These are phyloP conservation scores for Ivindomyrus marchei DNA, from an alignment of 2,113 vertebrate genomes.

Conservation along the genomic window DNA sequence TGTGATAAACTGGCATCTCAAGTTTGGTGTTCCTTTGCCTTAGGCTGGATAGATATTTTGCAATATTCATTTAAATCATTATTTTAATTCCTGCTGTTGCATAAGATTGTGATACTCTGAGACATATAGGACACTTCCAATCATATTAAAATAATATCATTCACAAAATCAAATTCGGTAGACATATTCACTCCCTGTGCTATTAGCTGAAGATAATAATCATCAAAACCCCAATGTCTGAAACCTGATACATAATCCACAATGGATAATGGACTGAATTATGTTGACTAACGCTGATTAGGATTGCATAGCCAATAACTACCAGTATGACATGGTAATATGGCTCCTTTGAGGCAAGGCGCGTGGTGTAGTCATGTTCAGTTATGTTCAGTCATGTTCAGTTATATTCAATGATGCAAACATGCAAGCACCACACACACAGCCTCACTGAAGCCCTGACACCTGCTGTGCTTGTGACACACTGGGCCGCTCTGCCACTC, in stretches of 20 bases:
- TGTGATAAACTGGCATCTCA: background rate
- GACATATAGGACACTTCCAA: background rate
- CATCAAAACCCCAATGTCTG: background rate
- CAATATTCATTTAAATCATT: background rate
- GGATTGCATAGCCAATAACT: background rate
- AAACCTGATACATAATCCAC: background rate
- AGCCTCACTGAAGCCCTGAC: background rate
- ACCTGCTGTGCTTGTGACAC: background rate
- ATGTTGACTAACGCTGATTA: background rate
- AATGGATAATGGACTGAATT: background rate
- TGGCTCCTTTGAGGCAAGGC: background rate
- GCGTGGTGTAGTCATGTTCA: background rate
- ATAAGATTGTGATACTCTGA: background rate
- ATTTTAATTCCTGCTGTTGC: background rate
- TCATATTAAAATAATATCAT: background rate
- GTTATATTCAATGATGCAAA: slow-evolving; percentile 1
- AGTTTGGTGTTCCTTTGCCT: background rate
- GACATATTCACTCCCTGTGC: background rate
- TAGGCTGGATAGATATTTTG: background rate
- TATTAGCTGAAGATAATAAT: background rate
- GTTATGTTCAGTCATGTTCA: background rate
- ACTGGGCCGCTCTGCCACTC: background rate
- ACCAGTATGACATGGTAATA: background rate
- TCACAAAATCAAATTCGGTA: background rate
- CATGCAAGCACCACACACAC: background rate